Evolutionary conservation across 2,797 vertebrate genomes (phyloP), one percentile per base, ranked within the genome.

Genomic region (Clamator glandarius): DNA sequence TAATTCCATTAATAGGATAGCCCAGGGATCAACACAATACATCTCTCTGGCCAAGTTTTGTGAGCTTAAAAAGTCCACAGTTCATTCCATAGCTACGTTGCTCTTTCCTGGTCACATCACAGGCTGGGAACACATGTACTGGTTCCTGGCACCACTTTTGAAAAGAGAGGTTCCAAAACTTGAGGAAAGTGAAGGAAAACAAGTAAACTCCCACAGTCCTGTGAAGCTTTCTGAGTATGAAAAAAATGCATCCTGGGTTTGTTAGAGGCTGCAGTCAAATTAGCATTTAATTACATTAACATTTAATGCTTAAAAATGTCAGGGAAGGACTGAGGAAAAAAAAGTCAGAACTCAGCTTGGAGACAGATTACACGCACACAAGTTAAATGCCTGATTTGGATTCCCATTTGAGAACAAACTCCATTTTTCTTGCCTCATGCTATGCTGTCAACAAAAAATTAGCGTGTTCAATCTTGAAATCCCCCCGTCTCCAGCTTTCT

Each of bases 221-320:
- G 31, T 31, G 35, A 94, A 24, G 48, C 51, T 94, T 87, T 87
- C 33, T 4, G 48, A 54, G 28, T 12, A 70, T 42, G 48, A 58
- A 58, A 41, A 75, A 76, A 88, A 86, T 7, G 14, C n/a, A 28
- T 35, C 59, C 39, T 79, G 35, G 48, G 51, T 86, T 91, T 88
- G 46, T 84, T 84, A 90, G 69, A 86, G 42, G 83, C 33, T 91
- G 46, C 26, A 73, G 80, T 62, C 63, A 88, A 70, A 79, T 84
- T 90, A 82, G 41, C 5, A 15, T 69, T 87, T 92, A 95, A 93
- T 91, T 86, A 44, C 73, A 73, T 90, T 88, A 96, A 92, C 69
- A 92, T 94, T 95, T 93, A 93, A 93, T 41, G 58, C 76, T 81
- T 88, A 15, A 91, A 94, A 96, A 95, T 95, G 88, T 90, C 93